Evolutionary conservation across 2,113 vertebrate species (phyloP), one percentile per base, ranked within the genome.

Genomic region (Ivindomyrus marchei): DNA sequence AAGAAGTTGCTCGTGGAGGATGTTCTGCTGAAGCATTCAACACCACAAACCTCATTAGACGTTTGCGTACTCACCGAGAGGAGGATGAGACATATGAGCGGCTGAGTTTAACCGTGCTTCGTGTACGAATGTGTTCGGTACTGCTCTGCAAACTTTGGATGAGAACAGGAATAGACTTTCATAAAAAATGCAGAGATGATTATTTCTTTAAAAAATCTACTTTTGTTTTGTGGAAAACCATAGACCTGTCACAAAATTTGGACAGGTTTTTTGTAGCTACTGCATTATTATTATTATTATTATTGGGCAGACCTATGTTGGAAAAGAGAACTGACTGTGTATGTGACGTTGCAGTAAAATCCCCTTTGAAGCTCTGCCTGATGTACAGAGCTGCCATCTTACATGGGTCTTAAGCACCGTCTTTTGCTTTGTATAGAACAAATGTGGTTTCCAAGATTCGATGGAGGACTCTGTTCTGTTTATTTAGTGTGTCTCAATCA

Each of bases 381-480:
- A 50, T 89, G 90, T 91, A 88, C 92, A 91, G 24, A 9, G 88
- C 91, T 93, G 91, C 92, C 89, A 91, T 94, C 91, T 93, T 92
- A 93, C 91, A 92, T 92, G 93, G 92, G 92, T 92, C 92, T 80
- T 53, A 39, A 53, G 31, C 46, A 92, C 92, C 91, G 92, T 87
- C 93, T 92, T 89, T 88, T 91, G 91, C 93, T 94, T 93, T 94
- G 94, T 94, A 92, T 94, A 94, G 92, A 92, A 86, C 0, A 87
- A 87, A 91, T 93, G 90, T 92, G 90, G 91, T 92, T 92, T 93
- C 36, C 92, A 58, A 56, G 31, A 88, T 89, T 70, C 15, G 3
- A 58, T 42, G 21, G 5, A 39, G 21, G 83, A 50, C 89, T 88
- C 89, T 91, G 90, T 89, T 87, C 58, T 86, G 83, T 86, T 87